Evolutionary conservation across 2,888 invertebrate genomes (phyloP), one percentile per base, ranked within the genome.

Genomic region (Venustoraphidia nigricollis): DNA sequence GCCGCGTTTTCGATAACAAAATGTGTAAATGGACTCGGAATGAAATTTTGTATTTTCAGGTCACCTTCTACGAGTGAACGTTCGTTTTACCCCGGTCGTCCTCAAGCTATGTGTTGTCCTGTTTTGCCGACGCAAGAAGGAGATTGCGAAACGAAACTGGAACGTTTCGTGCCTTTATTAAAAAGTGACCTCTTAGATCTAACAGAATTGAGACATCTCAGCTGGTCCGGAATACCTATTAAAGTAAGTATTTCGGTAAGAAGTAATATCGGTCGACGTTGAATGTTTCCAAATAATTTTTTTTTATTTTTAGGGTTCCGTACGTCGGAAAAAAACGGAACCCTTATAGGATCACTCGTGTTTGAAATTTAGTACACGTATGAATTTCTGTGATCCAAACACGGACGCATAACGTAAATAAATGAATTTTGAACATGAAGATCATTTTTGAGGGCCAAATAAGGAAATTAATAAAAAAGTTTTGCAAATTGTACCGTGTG

Each of bases 201-300:
- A 56, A 83, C 84, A 58, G 91, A 94, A 61, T 71, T 96, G 40
- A 83, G 91, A 59, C 85, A 89, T 59, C 69, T 90, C 17, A 89
- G 91, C 64, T 99, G 97, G 96, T 94, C 95, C 47, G 98, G 98
- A 14, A 84, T 98, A 57, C 97, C 97, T 43, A 81, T 84, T 40
- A 85, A 86, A 71, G 83, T 93, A 53, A 73, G 86, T 58, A 27
- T 27, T 27, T 27, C 1, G 27, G 6, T 27, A 27, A 27, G 6
- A 27, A 5, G 27, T 27, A 27, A 27, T 27, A 27, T 27, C 27
- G 27, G 13, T 43, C 10, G 38, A 14, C 36, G 13, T 43, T n/a
- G 41, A 14, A 35, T 37, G 41, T 38, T 13, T 37, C 44, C 10
- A 11, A 36, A 41, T 9, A 10, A 34, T 39, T 34, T 46, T 3